Base-by-base conservation (phyloP, 2,888 invertebrate genomes). In the Plagodis dolabraria region DNA sequence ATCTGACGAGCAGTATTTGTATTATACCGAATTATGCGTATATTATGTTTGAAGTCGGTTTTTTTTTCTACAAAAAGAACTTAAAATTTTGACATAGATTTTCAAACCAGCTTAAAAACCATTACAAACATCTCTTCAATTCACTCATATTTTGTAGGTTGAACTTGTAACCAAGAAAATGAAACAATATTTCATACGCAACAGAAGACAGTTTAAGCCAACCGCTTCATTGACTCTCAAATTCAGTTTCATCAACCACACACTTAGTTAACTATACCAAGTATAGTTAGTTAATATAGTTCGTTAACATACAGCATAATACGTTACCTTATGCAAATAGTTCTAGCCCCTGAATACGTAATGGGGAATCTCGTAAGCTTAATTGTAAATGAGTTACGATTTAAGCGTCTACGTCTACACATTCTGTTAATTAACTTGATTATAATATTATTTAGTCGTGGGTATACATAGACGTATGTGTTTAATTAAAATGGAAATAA, bases 301-400 rank as follows among this genome's bases (percentile, higher is more conserved):
- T 45, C 47, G 60, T 61, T 58, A 61, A 47, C 56, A 55, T 44
- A 34, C 57, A 52, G 60, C 54, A 51, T 64, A 53, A 64, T 57
- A 53, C 53, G 53, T 52, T 61, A 66, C 63, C 57, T 53, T 62
- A 67, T 67, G 66, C 60, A 64, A 67, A 67, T 67, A 57, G 60
- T 57, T 64, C 56, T 57, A 64, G 57, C 57, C 64, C 46, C 62
- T 57, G 64, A 67, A 67, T 67, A 60, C 53, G 48, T 66, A 60
- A 60, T 60, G 40, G 34, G 47, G 47, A 53, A 60, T 55, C 50
- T 59, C 60, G 53, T 47, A 57, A 56, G 56, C 60, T 56, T 61
- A 61, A 58, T 56, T 51, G 53, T 64, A 55, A 64, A 55, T 61
- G 60, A 60, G 58, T 61, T 61, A 60, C 35, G 40, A 47, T 53